Base-by-base conservation (phyloP, 2,888 invertebrate species). In the Lepetodrilus schrolli region DNA sequence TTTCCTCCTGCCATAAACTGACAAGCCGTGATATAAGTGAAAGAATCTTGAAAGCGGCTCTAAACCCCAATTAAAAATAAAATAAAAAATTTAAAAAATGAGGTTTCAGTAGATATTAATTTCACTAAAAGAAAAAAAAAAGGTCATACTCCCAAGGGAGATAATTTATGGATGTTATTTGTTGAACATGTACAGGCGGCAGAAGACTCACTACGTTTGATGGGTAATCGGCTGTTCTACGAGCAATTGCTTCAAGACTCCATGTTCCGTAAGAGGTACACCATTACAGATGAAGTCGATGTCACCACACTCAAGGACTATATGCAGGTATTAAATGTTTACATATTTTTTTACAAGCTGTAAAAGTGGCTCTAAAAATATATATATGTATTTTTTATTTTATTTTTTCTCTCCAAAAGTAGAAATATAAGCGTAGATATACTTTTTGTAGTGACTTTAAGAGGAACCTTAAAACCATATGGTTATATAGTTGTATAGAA, bases 271-370 rank as follows among this genome's bases (percentile, higher is more conserved):
- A 82, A 85, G 66, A 79, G 82, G 36, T 83, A 83, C 66, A 82
- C 79, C 76, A 82, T 90, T 38, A 86, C 87, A 20, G 89, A 89
- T 77, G 89, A 89, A 77, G 74, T 86, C 13, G 89, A 90, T 74
- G 85, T 90, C 49, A 89, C 88, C 3, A 90, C 90, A 10, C 82
- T 90, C n/a, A 90, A 90, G 76, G 90, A 90, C 78, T 90, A 90
- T 80, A 90, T 90, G 90, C 90, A 90, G 85, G 90, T 89, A 10
- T 34, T 38, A 5, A 13, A 8, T 38, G n/a, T 37, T 26, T 21
- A 21, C n/a, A n/a, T 30, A 70, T 26, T 7, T n/a, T 48, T 4
- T 5, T 3, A 66, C 48, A 68, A 13, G 1, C 4, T 68, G 43
- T 5, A 30, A 21, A 10, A 21, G 17, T 8, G 43, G 8, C 13